Conservation (phyloP, 2,113 vertebrate species). For the Carassius auratus region DNA sequence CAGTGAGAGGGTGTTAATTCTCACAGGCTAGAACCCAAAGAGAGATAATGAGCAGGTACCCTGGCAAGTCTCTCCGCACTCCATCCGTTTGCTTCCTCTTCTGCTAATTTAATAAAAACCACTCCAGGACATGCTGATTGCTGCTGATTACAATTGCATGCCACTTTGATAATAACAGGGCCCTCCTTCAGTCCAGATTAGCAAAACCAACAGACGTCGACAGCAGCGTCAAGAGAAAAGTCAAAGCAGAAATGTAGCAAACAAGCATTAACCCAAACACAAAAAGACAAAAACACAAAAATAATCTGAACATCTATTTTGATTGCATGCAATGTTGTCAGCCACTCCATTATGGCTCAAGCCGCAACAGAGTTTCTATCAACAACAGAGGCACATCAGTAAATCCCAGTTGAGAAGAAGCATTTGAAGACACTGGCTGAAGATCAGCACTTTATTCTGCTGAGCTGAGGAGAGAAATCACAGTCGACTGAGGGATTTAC, state of each 20-base stretch:
- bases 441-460: neutral
- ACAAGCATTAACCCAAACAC: conserved; percentile 26
- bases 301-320: conserved; percentile 10
- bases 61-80: conserved; percentile 15
- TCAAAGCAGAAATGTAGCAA: conserved; percentile 25
- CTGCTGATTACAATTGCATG: conserved; percentile 51
- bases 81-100: conserved; percentile 47
- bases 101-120: conserved; percentile 55
- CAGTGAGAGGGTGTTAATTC: conserved; percentile 30
- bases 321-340: neutral
- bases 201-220: neutral
- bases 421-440: conserved; percentile 33
- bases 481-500: conserved; percentile 11
- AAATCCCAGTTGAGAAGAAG: conserved; percentile 25
- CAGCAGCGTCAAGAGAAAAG: neutral
- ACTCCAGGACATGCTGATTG: conserved; percentile 49
- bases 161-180: conserved; percentile 42
- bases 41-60: conserved; percentile 35
- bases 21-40: conserved; percentile 7
- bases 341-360: neutral
- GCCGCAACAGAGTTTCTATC: conserved; percentile 9
- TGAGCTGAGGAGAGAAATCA: conserved; percentile 31
- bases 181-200: conserved; percentile 35
- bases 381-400: conserved; percentile 23
- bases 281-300: neutral